Conservation (phyloP, 2,113 vertebrate species). For the Engraulis encrasicolus region DNA sequence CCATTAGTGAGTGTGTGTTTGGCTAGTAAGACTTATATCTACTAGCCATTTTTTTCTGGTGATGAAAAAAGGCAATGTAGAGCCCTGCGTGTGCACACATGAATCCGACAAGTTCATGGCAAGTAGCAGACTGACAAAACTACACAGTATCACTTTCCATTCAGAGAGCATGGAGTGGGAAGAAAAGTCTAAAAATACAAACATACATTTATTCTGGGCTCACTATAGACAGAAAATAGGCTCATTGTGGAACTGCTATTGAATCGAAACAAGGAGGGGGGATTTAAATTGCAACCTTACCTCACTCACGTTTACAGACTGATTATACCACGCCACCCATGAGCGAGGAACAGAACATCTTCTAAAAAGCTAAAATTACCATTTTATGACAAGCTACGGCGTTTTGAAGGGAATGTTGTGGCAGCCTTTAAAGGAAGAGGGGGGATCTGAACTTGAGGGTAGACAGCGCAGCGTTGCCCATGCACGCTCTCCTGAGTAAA, state of each 20-base stretch:
- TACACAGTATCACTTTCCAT: constrained; percentile 29
- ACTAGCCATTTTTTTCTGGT: too few species aligned
- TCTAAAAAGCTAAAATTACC: constrained; percentile 45
- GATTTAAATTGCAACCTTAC: constrained; percentile 44
- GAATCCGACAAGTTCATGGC: constrained; percentile 40
- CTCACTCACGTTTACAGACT: constrained; percentile 36
- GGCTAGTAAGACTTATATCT: too few species aligned
- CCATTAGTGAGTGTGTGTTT: too few species aligned
- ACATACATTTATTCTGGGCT: constrained; percentile 42
- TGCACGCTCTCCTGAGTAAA: constrained; percentile 41
- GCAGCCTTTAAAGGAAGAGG: constrained; percentile 30
- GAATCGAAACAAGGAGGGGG: constrained; percentile 25
- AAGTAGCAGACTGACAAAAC: constrained; percentile 21
- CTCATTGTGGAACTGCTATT: constrained; percentile 28
- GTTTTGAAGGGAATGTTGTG: constrained; percentile 30
- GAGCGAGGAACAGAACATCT: constrained; percentile 33
- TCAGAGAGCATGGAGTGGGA: constrained; percentile 14
- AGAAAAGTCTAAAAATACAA: constrained; percentile 22
- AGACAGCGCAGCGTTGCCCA: constrained; percentile 38
- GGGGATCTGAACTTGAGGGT: constrained; percentile 28
- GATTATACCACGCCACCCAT: constrained; percentile 40
- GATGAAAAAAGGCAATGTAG: too few species aligned
- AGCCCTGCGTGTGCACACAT: constrained; percentile 18
- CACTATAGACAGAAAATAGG: constrained; percentile 26
- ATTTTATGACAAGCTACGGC: constrained; percentile 38